A percentile compares a stretch with the other conserved stretches of the same genome.
Conservation (phyloP, 2,888 invertebrate species). For the Exocentrus adspersus region DNA sequence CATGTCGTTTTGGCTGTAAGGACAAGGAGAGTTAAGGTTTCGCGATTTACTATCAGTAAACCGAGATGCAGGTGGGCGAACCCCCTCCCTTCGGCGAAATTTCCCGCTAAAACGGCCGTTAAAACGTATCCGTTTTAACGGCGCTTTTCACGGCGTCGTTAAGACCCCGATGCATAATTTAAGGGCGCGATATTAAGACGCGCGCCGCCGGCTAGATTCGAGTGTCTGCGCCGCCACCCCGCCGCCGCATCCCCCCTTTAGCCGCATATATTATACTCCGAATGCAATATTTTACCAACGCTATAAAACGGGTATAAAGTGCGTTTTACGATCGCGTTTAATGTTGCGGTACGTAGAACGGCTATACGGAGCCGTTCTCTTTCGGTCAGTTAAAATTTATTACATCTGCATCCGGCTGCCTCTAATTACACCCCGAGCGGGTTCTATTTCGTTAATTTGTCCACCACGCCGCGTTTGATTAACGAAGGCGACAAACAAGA, state of each 20-base stretch:
- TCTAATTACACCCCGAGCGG: slow-evolving; percentile 42
- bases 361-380: slow-evolving; percentile 61
- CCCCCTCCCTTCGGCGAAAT: background rate
- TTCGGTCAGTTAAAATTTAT: slow-evolving; percentile 65
- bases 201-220: slow-evolving; percentile 4
- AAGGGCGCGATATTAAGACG: slow-evolving; percentile 19
- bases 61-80: too few species aligned
- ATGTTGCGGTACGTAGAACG: slow-evolving; percentile 63
- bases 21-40: too few species aligned
- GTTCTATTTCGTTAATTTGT: slow-evolving; percentile 16
- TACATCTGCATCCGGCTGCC: slow-evolving; percentile 63
- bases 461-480: background rate
- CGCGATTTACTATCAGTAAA: too few species aligned
- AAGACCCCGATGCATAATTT: background rate
- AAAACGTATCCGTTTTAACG: background rate
- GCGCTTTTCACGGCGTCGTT: background rate
- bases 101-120: background rate
- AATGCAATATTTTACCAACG: slow-evolving; percentile 66
- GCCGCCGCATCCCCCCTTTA: slow-evolving; percentile 45
- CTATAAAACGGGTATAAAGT: slow-evolving; percentile 65
- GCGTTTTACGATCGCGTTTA: slow-evolving; percentile 64
- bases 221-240: slow-evolving; percentile 25
- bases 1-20: too few species aligned
- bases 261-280: slow-evolving; percentile 64
- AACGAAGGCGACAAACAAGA: too few species aligned